Conservation (phyloP, 2,888 invertebrate species). For the Oscheius sp. region DNA sequence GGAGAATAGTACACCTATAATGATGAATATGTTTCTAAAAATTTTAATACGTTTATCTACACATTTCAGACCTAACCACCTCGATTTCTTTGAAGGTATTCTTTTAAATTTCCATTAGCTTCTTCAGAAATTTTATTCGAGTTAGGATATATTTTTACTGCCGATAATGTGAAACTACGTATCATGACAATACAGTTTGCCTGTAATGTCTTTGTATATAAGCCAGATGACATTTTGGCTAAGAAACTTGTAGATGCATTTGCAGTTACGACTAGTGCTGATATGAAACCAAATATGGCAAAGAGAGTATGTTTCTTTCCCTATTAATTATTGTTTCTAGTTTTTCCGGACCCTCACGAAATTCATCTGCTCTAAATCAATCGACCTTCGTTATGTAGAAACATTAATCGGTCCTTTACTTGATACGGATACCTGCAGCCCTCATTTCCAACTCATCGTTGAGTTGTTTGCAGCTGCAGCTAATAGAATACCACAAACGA, state of each 20-base stretch:
- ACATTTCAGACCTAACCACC: not conserved
- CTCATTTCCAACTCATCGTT: not conserved
- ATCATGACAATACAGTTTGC: slow-evolving; percentile 15
- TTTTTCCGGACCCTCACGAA: not conserved
- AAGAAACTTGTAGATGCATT: slow-evolving; percentile 8
- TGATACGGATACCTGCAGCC: not conserved
- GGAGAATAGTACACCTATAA: not conserved
- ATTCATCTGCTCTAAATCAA: slow-evolving; percentile 5
- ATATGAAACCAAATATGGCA: no score
- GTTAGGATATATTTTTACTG: not conserved
- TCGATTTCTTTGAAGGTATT: not conserved
- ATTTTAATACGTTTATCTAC: slow-evolving; percentile 16
- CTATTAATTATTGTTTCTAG: not conserved
- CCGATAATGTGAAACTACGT: not conserved
- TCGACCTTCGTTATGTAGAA: not conserved
- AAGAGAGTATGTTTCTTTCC: not conserved
- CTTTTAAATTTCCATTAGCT: not conserved
- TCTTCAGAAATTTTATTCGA: slow-evolving; percentile 12
- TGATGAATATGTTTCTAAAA: slow-evolving; percentile 1
- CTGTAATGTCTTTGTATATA: slow-evolving; percentile 9
- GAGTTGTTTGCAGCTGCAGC: slow-evolving; percentile 43
- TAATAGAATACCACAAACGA: slow-evolving; percentile 25
- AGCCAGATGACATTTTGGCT: slow-evolving; percentile 12
- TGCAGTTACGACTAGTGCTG: no score
- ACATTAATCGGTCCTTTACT: slow-evolving; percentile 2